Conservation (phyloP, 1,140 invertebrate genomes). For the Drosophila paulistorum region DNA sequence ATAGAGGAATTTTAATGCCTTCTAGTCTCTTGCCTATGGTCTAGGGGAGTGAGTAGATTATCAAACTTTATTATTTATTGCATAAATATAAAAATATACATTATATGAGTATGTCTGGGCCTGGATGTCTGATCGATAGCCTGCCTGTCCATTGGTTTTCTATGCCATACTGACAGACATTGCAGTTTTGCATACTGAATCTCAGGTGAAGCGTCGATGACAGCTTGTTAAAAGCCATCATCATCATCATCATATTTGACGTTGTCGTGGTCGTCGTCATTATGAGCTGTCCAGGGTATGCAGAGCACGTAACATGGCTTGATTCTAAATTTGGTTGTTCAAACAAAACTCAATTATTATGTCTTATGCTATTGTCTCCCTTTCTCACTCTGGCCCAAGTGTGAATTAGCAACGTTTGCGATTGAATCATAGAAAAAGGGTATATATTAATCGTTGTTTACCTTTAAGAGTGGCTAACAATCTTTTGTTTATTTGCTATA, state of each 20-base stretch:
- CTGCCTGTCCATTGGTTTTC: constrained; percentile 37
- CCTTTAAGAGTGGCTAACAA: constrained; percentile 25
- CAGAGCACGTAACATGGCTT: constrained; percentile 50
- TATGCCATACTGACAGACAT: constrained; percentile 50
- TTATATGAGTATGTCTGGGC: constrained; percentile 37
- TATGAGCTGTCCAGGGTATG: constrained; percentile 30
- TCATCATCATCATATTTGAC: neutral
- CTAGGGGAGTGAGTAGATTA: neutral
- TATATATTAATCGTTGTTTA: constrained; percentile 30
- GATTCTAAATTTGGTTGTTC: constrained; percentile 68
- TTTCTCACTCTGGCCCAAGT: constrained; percentile 41
- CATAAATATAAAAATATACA: constrained; percentile 45
- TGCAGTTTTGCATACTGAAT: constrained; percentile 30
- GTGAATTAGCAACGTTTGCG: neutral
- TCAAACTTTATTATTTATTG: constrained; percentile 20
- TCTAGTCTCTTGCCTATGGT: neutral
- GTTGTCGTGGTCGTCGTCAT: constrained; percentile 1
- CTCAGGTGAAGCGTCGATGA: constrained; percentile 33
- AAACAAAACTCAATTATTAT: constrained; percentile 74
- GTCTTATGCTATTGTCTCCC: constrained; percentile 59
- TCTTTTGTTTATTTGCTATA: constrained; percentile 52
- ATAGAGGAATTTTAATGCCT: neutral
- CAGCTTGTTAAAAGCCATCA: constrained; percentile 32
- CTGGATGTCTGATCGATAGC: constrained; percentile 43
- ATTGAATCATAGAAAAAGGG: constrained; percentile 18